Evolutionary conservation across 2,797 vertebrate species (phyloP), one percentile per base, ranked within the genome.

Genomic region (Paedocypris micromegethes): DNA sequence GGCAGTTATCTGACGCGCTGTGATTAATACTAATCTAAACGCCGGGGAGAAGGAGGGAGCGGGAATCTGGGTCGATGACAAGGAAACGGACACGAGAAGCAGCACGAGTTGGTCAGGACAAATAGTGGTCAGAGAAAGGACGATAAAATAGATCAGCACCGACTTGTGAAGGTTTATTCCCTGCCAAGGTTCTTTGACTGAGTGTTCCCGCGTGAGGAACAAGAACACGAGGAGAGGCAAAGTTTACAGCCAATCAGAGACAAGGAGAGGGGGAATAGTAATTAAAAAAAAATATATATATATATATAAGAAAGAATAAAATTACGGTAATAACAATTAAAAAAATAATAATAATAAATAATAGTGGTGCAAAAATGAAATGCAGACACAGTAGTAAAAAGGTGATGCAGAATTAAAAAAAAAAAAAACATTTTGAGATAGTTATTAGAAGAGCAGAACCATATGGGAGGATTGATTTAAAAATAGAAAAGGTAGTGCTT

Each of bases 41-140:
- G 48, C 44, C 3, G 40, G 37, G 9, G 51, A 37, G 46, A 42
- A 37, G 45, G 3, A 7, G 9, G 39, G 39, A 44, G 48, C 53
- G 61, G 57, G 8, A 55, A 61, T 68, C 57, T 62, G 45, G 66
- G 65, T 77, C 75, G 68, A 51, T 56, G 52, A 39, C 41, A 78
- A 38, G 68, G 47, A 72, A 75, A 66, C 43, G 37, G 39, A 69
- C 54, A 63, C 23, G 54, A 44, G 39, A 42, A 64, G 42, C n/a
- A 56, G 7, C 64, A 44, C 8, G 0, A n/a, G 7, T 44, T 55
- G 70, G 62, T 54, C 42, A 60, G 54, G 41, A 58, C 42, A 43
- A 62, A 62, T 37, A 6, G 39, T 9, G 38, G 58, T 62, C 42
- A 23, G 59, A 6, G 38, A 53, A 75, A 74, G 67, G 64, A 65